Evolutionary conservation across 1,140 invertebrate genomes (phyloP).

Genomic region (Holcopasites calliopsidis): DNA sequence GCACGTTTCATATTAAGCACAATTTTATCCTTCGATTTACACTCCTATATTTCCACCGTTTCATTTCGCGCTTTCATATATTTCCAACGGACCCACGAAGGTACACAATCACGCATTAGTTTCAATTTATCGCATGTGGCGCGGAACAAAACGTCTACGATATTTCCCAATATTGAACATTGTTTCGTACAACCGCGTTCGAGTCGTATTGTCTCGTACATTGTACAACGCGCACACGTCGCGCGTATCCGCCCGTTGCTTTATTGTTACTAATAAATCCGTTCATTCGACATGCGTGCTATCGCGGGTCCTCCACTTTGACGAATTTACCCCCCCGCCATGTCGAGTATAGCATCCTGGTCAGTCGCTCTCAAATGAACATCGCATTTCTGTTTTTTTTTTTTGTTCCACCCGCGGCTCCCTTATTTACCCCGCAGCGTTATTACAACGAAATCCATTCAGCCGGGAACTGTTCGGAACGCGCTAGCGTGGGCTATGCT

Average conservation of each 20-base stretch:
- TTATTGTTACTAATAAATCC: conserved; percentile 42
- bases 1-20: no score
- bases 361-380: conserved; percentile 7
- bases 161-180: neutral
- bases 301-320: neutral
- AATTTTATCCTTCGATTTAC: no score
- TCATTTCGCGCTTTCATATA: no score
- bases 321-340: neutral
- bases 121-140: neutral
- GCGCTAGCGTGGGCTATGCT: neutral
- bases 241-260: conserved; percentile 24
- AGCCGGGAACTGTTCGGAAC: neutral
- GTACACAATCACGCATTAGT: neutral
- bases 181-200: neutral
- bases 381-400: neutral
- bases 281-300: conserved; percentile 30
- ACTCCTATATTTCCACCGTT: neutral
- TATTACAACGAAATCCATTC: conserved; percentile 29
- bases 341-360: neutral
- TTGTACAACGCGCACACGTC: conserved; percentile 11
- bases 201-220: conserved; percentile 15
- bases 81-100: neutral
- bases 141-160: conserved; percentile 8
- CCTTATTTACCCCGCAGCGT: conserved; percentile 19
- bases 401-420: neutral